These are phyloP conservation scores for Calliphora vomitoria DNA, from an alignment of 2,888 invertebrate species.

Conservation along the genomic window DNA sequence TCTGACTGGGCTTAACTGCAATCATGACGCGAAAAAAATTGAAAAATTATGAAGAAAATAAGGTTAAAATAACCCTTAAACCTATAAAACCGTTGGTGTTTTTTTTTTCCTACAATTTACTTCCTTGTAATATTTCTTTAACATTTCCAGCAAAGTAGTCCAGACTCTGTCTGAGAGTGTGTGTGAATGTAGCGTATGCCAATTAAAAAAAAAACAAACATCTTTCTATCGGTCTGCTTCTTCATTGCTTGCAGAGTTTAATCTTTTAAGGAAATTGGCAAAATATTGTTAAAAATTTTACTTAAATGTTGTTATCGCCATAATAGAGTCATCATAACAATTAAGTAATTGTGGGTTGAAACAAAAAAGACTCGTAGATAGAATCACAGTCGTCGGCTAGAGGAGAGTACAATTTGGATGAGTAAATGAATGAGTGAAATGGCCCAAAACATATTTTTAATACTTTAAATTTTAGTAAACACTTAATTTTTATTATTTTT, in stretches of 20 bases:
- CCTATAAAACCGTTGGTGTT: constrained; percentile 35
- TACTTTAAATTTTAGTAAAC: constrained; percentile 42
- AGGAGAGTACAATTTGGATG: background rate
- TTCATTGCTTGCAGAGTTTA: constrained; percentile 33
- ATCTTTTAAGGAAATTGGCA: constrained; percentile 59
- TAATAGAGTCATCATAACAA: constrained; percentile 83
- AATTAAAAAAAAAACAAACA: constrained; percentile 57
- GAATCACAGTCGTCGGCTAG: background rate
- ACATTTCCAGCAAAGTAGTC: background rate
- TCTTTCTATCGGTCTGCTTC: constrained; percentile 29
- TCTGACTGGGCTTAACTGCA: constrained; percentile 64
- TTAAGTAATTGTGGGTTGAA: constrained; percentile 79
- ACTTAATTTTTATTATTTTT: constrained; percentile 66
- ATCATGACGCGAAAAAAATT: constrained; percentile 76
- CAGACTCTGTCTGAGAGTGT: background rate
- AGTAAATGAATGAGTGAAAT: constrained; percentile 19
- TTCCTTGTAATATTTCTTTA: constrained; percentile 29
- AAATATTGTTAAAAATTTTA: constrained; percentile 54
- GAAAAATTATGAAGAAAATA: constrained; percentile 67
- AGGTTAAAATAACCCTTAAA: constrained; percentile 70
- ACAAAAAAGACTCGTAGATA: background rate
- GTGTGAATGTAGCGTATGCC: constrained; percentile 32
- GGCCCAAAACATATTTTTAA: constrained; percentile 40
- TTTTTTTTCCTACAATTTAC: constrained; percentile 24
- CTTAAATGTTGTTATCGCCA: constrained; percentile 80